Evolutionary conservation across 2,797 vertebrate species (phyloP), one percentile per base, ranked within the genome.

Genomic region (Sebastes dallii): DNA sequence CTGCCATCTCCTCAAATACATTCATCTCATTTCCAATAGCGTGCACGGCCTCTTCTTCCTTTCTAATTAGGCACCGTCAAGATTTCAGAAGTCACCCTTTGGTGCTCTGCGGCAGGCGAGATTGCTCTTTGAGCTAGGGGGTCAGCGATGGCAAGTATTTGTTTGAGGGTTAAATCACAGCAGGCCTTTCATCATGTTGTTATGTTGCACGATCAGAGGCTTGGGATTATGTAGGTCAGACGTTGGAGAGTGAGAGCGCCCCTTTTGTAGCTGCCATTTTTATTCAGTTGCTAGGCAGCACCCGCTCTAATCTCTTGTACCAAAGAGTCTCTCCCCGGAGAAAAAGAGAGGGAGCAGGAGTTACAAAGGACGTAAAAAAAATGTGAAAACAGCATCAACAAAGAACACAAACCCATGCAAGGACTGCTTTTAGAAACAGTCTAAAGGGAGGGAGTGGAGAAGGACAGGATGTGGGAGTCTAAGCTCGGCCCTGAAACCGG

Each of bases 271-370:
- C 93, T 95, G 92, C 95, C 95, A 95, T 95, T 96, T 95, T 95
- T 93, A 94, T 94, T 95, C 90, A 89, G 95, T 96, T 96, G 95
- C 95, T 96, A 96, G 94, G 95, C 95, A 96, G 95, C 95, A 87
- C 80, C 85, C 82, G 84, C 94, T 95, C 95, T 95, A 95, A 95
- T 96, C 94, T 95, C 93, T 93, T 92, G 92, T 94, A 92, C 91
- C 94, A 95, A 94, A 95, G 93, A 92, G 92, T 95, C 89, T 95
- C 92, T 92, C 92, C 90, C 89, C 46, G 71, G 91, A 91, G 92
- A 91, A 90, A 93, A 91, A 92, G 88, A 92, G 88, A 93, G 89
- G 87, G 92, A 93, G 91, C 91, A 92, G 91, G 92, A 93, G 88
- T 91, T 93, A 94, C 89, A 92, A 93, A 92, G 92, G 90, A 93